Base-by-base conservation (phyloP, 2,113 vertebrate species). In the Limnothrissa miodon region DNA sequence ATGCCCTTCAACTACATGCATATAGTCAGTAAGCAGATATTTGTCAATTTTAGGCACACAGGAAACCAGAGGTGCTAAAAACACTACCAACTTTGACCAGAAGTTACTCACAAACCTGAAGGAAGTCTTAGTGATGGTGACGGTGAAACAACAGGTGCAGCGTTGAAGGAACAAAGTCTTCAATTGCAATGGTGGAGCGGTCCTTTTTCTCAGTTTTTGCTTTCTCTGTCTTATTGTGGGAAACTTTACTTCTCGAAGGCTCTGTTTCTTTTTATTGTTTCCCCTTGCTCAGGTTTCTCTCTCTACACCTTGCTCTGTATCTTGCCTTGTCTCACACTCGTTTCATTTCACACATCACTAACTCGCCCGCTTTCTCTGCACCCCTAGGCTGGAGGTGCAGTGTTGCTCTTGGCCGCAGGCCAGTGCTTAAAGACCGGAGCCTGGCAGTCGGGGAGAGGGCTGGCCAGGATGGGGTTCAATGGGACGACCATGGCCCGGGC, bases 41-140 rank as follows among this genome's bases (percentile, higher is more conserved):
- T 10, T 29, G 25, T 56, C 21, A 56, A 56, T 23, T 5, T 23
- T 33, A 66, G 6, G 13, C 59, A 8, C 25, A 2, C 59, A 56
- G 23, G 29, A 66, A 66, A 39, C 66, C 29, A 36, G 29, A 74
- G 25, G 25, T 36, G 66, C 15, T 74, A 4, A 74, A 74, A 74
- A 33, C 15, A 5, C 66, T 13, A 29, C 25, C 25, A 10, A 74
- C 66, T 17, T 74, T 15, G 36, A 36, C 59, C 25, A 33, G 29
- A 36, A 10, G 66, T 36, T 74, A 66, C 66, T 74, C 66, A 74
- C 66, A 74, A 74, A 74, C 33, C 15, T 74, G 5, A 70, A 70
- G 62, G 62, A 33, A 33, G 25, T 23, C 21, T 7, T 6, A 13
- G 45, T 10, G 45, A 6, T 25, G 59, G 59, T 29, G 59, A 10